A percentile compares a stretch with the other conserved stretches of the same genome.
These are phyloP conservation scores for Unio pictorum DNA, from an alignment of 2,888 invertebrate species.

Conservation along the genomic window DNA sequence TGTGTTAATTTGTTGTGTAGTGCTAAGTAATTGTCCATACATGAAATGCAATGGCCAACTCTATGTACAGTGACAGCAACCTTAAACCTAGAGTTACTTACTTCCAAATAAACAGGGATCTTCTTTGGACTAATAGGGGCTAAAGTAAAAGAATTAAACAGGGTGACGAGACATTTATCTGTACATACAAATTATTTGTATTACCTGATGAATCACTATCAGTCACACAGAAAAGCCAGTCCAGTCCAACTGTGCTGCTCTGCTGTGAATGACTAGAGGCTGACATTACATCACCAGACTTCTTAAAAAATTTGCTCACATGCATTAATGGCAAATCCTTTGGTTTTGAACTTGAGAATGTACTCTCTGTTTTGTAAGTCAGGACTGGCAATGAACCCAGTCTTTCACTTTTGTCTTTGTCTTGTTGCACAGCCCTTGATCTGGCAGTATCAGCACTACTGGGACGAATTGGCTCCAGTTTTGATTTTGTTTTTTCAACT, in stretches of 20 bases:
- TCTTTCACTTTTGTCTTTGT: conserved; percentile 21
- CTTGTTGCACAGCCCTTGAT: conserved; percentile 9
- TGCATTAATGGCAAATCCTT: conserved; percentile 37
- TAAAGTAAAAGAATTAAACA: no score
- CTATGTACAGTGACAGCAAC: no score
- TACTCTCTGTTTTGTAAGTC: conserved; percentile 9
- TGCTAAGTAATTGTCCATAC: no score
- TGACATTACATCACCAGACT: conserved; percentile 24
- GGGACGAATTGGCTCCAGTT: conserved; percentile 20
- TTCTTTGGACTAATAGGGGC: no score
- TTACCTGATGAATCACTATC: conserved; percentile 63
- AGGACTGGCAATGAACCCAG: conserved; percentile 29
- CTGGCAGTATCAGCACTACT: conserved; percentile 35
- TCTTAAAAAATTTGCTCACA: conserved; percentile 29
- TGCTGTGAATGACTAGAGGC: conserved; percentile 44
- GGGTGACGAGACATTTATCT: no score
- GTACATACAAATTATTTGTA: background rate
- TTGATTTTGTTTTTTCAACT: conserved; percentile 19
- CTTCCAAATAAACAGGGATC: no score
- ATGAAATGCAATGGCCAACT: no score
- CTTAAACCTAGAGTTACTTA: no score
- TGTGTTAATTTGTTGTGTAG: no score
- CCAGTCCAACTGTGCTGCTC: conserved; percentile 77
- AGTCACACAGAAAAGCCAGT: conserved; percentile 77
- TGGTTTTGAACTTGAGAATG: conserved; percentile 16